Evolutionary conservation across 2,888 invertebrate species (phyloP).

Genomic region (Mythimna albipuncta): DNA sequence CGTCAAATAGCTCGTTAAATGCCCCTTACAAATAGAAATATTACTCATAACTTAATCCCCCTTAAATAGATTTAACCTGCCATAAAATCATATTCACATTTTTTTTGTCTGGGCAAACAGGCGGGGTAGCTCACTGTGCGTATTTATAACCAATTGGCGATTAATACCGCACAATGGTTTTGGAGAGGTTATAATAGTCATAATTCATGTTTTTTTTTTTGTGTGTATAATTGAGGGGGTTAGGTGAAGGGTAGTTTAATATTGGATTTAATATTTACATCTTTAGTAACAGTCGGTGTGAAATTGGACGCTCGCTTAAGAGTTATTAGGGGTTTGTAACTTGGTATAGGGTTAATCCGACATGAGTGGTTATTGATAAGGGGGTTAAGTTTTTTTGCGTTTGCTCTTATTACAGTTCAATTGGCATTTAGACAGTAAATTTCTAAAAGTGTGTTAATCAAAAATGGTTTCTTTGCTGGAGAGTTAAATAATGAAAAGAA

Average conservation of each 20-base stretch:
- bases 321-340: conserved; percentile 74
- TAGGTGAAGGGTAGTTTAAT: conserved; percentile 79
- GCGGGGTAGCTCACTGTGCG: conserved; percentile 82
- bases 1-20: conserved; percentile 89
- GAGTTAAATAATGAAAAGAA: too few species aligned
- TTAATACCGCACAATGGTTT: conserved; percentile 84
- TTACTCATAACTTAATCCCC: conserved; percentile 90
- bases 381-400: conserved; percentile 65
- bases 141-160: conserved; percentile 84
- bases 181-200: conserved; percentile 87
- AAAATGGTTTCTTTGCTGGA: too few species aligned
- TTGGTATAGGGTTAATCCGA: conserved; percentile 80
- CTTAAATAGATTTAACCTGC: conserved; percentile 90
- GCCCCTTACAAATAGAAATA: conserved; percentile 88
- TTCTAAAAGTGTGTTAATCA: too few species aligned
- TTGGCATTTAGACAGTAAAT: not conserved
- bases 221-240: conserved; percentile 85
- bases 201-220: conserved; percentile 84
- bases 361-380: conserved; percentile 74
- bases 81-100: conserved; percentile 89
- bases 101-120: conserved; percentile 82
- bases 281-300: conserved; percentile 88
- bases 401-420: conserved; percentile 59
- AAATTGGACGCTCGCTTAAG: conserved; percentile 88
- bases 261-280: conserved; percentile 90